These are phyloP conservation scores for Dasyurus viverrinus DNA, from an alignment of 2,113 vertebrate species.

Conservation along the genomic window DNA sequence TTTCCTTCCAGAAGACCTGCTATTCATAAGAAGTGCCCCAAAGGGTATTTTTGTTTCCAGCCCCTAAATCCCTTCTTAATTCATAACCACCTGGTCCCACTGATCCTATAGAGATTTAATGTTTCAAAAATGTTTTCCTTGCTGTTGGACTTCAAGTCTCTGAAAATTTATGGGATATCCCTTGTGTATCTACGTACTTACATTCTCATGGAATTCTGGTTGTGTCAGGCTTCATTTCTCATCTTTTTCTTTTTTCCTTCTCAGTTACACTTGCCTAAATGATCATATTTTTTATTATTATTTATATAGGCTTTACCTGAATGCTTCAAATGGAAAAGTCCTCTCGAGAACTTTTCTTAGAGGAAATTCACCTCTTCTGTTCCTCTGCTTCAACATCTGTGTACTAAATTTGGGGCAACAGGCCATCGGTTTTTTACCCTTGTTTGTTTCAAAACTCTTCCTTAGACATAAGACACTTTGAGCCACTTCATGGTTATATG, in stretches of 20 bases:
- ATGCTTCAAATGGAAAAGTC: neutral
- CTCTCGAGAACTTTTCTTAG: neutral
- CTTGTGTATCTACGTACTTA: neutral
- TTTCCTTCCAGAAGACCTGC: neutral
- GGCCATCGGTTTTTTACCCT: neutral
- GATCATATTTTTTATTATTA: neutral
- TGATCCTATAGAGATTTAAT: conserved; percentile 49
- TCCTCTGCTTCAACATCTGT: neutral
- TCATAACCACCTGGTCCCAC: conserved; percentile 55
- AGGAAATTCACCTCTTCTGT: neutral
- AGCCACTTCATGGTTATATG: neutral
- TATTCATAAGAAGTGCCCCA: neutral
- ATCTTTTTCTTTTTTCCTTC: neutral
- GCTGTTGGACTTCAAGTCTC: conserved; percentile 51
- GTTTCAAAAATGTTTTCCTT: conserved; percentile 50
- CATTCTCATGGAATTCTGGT: conserved; percentile 54
- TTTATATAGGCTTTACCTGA: neutral
- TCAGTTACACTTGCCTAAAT: neutral
- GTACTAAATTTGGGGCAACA: neutral
- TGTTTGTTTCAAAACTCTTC: neutral
- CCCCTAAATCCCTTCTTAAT: neutral
- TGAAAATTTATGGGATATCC: conserved; percentile 7
- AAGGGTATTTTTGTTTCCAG: neutral
- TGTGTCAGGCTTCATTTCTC: conserved; percentile 27
- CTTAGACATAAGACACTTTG: neutral